Conservation (phyloP, 2,888 invertebrate genomes). For the Hylaea fasciaria region DNA sequence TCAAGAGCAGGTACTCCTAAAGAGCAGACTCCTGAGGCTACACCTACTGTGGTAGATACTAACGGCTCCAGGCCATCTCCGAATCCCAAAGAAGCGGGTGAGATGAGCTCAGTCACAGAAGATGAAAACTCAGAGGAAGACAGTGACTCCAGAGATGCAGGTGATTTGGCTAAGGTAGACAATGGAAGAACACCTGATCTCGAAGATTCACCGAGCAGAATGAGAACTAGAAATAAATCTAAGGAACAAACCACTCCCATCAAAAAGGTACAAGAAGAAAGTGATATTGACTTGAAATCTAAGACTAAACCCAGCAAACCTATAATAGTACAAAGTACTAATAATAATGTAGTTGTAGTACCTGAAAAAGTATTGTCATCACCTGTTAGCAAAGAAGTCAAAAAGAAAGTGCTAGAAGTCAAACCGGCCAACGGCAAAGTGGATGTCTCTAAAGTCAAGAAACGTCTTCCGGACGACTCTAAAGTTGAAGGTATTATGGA, state of each 20-base stretch:
- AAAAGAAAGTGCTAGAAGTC: slow-evolving; percentile 67
- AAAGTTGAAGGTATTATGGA: slow-evolving; percentile 85
- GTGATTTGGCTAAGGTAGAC: slow-evolving; percentile 91
- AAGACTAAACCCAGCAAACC: slow-evolving; percentile 69
- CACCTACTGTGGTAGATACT: slow-evolving; percentile 81
- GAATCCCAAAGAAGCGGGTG: slow-evolving; percentile 88
- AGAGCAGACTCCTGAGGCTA: slow-evolving; percentile 88
- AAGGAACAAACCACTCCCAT: slow-evolving; percentile 88
- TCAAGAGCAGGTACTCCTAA: slow-evolving; percentile 92
- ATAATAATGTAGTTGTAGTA: slow-evolving; percentile 66
- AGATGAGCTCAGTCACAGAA: slow-evolving; percentile 92
- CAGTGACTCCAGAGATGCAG: slow-evolving; percentile 95
- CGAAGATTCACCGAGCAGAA: slow-evolving; percentile 94
- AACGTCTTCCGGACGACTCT: slow-evolving; percentile 83
- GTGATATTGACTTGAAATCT: slow-evolving; percentile 77
- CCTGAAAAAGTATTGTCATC: slow-evolving; percentile 71
- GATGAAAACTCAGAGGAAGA: slow-evolving; percentile 98
- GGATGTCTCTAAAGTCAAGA: slow-evolving; percentile 84
- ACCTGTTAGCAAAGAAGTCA: slow-evolving; percentile 72
- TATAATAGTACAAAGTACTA: slow-evolving; percentile 71
- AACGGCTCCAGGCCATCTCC: slow-evolving; percentile 86
- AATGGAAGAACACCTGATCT: slow-evolving; percentile 89
- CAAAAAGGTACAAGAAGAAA: slow-evolving; percentile 79
- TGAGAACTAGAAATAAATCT: slow-evolving; percentile 94
- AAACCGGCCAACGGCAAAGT: slow-evolving; percentile 73